A percentile compares a stretch with the other conserved stretches of the same genome.
phyloP scores from a whole-genome alignment of 2,113 vertebrate genomes.

The Pseudonaja textilis region DNA sequence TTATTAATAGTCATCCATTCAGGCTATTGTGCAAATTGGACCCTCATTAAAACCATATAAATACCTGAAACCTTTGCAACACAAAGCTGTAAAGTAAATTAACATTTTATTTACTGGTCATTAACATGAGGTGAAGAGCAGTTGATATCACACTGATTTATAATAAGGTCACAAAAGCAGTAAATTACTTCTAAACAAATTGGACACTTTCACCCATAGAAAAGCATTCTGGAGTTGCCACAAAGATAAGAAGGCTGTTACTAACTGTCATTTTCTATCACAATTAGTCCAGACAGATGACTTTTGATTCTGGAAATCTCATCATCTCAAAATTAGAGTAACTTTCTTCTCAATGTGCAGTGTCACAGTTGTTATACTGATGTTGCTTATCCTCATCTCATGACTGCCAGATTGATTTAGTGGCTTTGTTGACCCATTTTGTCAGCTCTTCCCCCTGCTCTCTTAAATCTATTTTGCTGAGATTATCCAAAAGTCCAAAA shows the following conservation, averaged over 20 bases:
- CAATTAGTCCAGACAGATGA: background rate
- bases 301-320: background rate
- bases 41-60: conserved; percentile 58
- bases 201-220: conserved; percentile 18
- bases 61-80: conserved; percentile 55
- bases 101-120: conserved; percentile 63
- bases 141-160: conserved; percentile 49
- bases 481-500: background rate
- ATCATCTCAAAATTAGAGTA: background rate
- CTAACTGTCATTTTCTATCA: background rate
- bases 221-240: conserved; percentile 16
- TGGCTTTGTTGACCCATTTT: background rate
- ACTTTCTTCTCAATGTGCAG: background rate
- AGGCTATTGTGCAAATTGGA: conserved; percentile 37
- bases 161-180: conserved; percentile 57
- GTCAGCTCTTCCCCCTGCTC: background rate
- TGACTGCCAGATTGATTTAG: background rate
- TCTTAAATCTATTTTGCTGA: background rate
- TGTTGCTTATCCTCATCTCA: background rate
- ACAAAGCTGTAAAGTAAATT: conserved; percentile 58
- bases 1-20: conserved; percentile 40
- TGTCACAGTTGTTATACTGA: background rate
- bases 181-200: conserved; percentile 55
- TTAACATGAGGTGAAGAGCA: conserved; percentile 60
- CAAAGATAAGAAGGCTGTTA: background rate